Evolutionary conservation across 2,113 vertebrate genomes (phyloP).

Genomic region (Microtus ochrogaster): DNA sequence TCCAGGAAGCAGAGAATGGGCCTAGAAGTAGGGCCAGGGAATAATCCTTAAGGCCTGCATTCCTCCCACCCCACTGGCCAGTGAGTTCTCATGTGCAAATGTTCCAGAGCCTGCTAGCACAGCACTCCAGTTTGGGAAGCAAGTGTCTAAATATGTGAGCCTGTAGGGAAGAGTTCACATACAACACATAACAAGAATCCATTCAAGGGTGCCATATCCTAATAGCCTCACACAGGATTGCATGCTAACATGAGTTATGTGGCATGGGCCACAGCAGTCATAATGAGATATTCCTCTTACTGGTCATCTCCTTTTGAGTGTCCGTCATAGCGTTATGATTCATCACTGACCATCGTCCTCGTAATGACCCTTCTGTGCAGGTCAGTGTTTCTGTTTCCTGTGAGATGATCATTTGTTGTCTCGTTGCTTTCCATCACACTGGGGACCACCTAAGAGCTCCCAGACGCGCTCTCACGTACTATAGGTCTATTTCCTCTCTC

Average conservation of each 20-base stretch:
- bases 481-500: not conserved
- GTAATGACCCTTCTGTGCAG: not conserved
- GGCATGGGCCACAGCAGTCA: not conserved
- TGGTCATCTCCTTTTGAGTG: not conserved
- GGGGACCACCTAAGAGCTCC: not conserved
- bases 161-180: not conserved
- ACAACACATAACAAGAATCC: not conserved
- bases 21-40: not conserved
- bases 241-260: not conserved
- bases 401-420: not conserved
- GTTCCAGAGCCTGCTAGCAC: not conserved
- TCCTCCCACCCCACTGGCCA: not conserved
- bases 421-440: not conserved
- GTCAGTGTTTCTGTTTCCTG: not conserved
- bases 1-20: not conserved
- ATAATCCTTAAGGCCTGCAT: not conserved
- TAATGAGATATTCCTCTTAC: not conserved
- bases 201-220: not conserved
- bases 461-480: not conserved
- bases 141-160: not conserved
- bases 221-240: not conserved
- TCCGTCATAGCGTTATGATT: not conserved
- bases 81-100: not conserved
- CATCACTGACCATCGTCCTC: not conserved
- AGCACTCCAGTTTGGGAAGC: not conserved